Evolutionary conservation across 2,113 vertebrate species (phyloP).

Genomic region (Myotis lucifugus): DNA sequence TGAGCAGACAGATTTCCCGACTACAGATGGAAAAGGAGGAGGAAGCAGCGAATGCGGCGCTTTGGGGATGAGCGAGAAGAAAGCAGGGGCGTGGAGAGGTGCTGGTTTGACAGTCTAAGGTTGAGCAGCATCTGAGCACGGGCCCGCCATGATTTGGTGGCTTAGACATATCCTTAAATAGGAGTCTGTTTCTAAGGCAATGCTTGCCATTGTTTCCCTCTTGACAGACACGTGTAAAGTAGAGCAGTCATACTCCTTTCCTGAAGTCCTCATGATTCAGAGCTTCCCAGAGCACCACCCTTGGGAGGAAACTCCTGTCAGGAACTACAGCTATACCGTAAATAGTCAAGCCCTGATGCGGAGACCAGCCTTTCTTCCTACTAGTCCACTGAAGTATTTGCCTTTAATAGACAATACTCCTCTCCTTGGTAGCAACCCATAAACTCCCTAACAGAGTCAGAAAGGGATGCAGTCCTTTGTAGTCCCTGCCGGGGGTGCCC

Average conservation of each 20-base stretch:
- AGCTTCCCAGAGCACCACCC: not conserved
- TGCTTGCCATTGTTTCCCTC: not conserved
- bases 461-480: not conserved
- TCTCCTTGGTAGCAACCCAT: not conserved
- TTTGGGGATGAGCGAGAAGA: not conserved
- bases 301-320: not conserved
- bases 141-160: not conserved
- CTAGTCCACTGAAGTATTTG: not conserved
- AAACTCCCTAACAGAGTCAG: not conserved
- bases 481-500: not conserved
- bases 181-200: not conserved
- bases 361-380: not conserved
- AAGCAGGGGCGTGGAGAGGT: rapidly evolving
- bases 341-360: not conserved
- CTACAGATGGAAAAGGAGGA: not conserved
- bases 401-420: conserved; percentile 11
- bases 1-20: not conserved
- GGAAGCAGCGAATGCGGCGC: rapidly evolving
- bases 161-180: not conserved
- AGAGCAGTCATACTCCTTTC: not conserved
- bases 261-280: not conserved
- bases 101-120: not conserved
- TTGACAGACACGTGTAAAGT: not conserved
- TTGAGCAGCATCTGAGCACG: rapidly evolving
- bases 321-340: not conserved